A percentile compares a stretch with the other conserved stretches of the same genome.
Evolutionary conservation across 2,113 vertebrate genomes (phyloP).

Genomic region (Hemiscyllium ocellatum): DNA sequence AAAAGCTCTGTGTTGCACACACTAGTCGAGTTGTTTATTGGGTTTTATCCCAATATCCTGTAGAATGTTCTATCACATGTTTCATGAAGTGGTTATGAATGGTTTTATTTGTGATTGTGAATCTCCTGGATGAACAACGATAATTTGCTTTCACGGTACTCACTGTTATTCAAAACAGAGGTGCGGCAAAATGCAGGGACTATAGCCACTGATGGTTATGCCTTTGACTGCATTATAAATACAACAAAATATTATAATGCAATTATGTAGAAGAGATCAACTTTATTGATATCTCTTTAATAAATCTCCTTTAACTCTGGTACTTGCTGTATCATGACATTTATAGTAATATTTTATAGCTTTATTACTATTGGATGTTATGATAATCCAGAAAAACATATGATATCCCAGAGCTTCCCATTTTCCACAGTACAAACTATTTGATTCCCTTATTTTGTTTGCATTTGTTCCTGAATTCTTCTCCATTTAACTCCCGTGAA

Average conservation of each 20-base stretch:
- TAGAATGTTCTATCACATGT: not conserved
- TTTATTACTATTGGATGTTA: not conserved
- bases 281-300: not conserved
- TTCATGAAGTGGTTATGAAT: not conserved
- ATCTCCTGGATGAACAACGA: not conserved
- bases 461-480: not conserved
- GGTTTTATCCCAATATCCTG: not conserved
- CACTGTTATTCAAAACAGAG: not conserved
- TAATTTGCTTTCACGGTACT: not conserved
- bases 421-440: not conserved
- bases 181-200: not conserved
- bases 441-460: not conserved
- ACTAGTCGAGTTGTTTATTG: not conserved
- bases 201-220: not conserved
- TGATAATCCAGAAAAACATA: slow-evolving; percentile 3
- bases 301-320: not conserved
- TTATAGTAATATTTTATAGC: not conserved
- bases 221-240: too few species aligned
- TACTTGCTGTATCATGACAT: not conserved
- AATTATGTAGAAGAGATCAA: too few species aligned
- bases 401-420: not conserved
- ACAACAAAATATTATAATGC: not conserved
- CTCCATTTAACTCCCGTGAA: not conserved
- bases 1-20: not conserved
- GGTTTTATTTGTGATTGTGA: not conserved